These are phyloP conservation scores for Tetramorium simillimum DNA, from an alignment of 1,140 invertebrate species.

Conservation along the genomic window DNA sequence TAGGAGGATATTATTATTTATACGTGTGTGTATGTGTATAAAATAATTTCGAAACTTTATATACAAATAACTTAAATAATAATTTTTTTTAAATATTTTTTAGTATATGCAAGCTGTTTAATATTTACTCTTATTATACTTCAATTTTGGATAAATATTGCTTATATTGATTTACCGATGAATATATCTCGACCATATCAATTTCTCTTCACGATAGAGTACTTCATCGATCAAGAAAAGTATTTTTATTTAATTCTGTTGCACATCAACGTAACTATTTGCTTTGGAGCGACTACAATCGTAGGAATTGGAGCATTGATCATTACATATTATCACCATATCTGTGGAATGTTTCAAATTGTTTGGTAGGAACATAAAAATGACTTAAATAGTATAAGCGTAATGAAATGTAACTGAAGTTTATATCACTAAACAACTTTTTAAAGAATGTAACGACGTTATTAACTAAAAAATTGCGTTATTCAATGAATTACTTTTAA, in stretches of 20 bases:
- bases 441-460: background rate
- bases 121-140: background rate
- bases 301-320: background rate
- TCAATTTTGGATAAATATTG: background rate
- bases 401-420: background rate
- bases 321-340: background rate
- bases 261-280: background rate
- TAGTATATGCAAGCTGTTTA: background rate
- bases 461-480: background rate
- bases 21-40: too few species aligned
- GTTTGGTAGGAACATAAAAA: background rate
- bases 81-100: background rate
- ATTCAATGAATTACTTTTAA: background rate
- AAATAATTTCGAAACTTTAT: too few species aligned
- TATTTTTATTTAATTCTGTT: background rate
- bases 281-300: background rate
- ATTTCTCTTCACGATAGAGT: background rate
- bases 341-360: slow-evolving; percentile 10
- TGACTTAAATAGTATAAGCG: background rate
- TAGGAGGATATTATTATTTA: too few species aligned
- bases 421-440: background rate
- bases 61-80: background rate
- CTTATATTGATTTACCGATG: background rate
- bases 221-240: background rate
- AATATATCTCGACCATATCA: background rate